Evolutionary conservation across 2,113 vertebrate species (phyloP), one percentile per base, ranked within the genome.

Genomic region (Pelodiscus sinensis): DNA sequence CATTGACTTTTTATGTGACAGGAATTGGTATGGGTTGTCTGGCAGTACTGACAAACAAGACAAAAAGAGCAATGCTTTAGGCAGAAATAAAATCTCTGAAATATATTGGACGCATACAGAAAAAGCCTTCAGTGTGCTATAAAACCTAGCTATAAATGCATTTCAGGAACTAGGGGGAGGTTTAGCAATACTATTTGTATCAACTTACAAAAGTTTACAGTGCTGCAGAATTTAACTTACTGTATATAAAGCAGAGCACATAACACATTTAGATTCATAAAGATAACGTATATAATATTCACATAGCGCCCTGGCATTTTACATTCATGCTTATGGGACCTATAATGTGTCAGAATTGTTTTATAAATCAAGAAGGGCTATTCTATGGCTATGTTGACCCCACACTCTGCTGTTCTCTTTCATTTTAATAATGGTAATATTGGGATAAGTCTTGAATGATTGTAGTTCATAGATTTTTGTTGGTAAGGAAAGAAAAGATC

Each of bases 101-200:
- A 58, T 87, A 12, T 22, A 27, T 85, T 75, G 7, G 11, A 0
- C 50, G 14, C 11, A 10, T 8, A 2, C 68, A 87, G 44, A n/a
- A 87, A 62, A 38, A 80, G 9, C 52, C 82, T 90, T 29, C 12
- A 10, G 11, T 1, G 21, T 87, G 57, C 51, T 83, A 4, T 81
- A 57, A 85, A 85, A 91, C 6, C 12, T 55, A 90, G 16, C 62
- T 86, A 29, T 11, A 85, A 71, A 71, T 27, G 27, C 8, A 31
- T 65, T 85, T 11, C 86, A 94, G 80, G 75, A 24, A 92, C 73
- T 10, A 84, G 22, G 2, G 56, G 58, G 44, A 52, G 52, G 44
- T 86, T 85, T 71, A 65, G 86, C 71, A 85, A 44, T 65, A 77
- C 15, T 62, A 18, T 58, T 94, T 86, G 54, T 75, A 3, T 71